phyloP scores from a whole-genome alignment of 2,113 vertebrate species.

The Heterocephalus glaber region DNA sequence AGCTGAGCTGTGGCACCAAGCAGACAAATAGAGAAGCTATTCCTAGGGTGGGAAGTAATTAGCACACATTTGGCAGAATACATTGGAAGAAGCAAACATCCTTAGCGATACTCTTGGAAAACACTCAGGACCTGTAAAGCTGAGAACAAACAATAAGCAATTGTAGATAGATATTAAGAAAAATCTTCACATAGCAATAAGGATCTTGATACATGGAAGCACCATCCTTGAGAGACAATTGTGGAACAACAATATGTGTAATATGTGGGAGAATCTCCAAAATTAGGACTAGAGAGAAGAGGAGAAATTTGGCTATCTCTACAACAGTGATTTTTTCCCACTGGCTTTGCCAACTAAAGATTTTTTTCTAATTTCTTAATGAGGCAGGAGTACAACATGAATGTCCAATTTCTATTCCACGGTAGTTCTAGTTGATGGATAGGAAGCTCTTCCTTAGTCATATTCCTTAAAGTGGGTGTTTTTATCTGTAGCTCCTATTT shows the following conservation, averaged over 20 bases:
- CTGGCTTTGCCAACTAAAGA: neutral
- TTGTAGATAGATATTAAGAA: neutral
- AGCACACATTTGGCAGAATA: conserved; percentile 54
- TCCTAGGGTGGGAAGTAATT: conserved; percentile 48
- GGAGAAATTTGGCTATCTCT: neutral
- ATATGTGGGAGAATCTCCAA: neutral
- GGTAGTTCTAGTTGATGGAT: neutral
- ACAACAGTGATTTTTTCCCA: neutral
- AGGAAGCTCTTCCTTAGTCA: neutral
- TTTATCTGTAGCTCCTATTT: neutral
- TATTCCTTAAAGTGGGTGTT: neutral
- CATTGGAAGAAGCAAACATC: neutral
- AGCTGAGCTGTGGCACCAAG: neutral
- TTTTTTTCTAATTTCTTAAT: neutral
- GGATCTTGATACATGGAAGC: neutral
- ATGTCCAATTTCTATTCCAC: neutral
- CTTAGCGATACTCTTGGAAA: conserved; percentile 33
- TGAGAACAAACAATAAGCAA: neutral
- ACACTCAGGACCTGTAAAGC: conserved; percentile 33
- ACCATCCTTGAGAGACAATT: neutral
- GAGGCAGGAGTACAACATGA: neutral
- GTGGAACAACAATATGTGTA: too few relatives aligned
- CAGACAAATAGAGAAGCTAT: conserved; percentile 15
- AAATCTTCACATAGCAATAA: neutral
- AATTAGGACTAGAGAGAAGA: neutral